Conservation (phyloP, 2,888 invertebrate genomes). For the Meiosimyza decipiens region DNA sequence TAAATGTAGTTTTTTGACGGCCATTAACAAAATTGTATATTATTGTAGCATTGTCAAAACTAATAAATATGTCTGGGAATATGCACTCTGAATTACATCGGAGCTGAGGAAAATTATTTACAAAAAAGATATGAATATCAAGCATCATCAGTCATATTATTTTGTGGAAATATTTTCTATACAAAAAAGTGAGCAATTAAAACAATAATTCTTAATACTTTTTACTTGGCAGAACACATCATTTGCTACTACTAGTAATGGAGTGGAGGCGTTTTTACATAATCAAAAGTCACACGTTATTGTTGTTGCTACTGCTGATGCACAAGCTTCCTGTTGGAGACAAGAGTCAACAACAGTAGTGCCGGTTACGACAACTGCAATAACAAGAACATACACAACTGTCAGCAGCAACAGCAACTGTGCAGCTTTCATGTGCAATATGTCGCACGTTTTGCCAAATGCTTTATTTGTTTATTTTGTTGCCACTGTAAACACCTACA, state of each 20-base stretch:
- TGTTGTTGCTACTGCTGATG: background rate
- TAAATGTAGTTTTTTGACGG: too few relatives aligned
- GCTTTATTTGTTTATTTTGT: constrained; percentile 17
- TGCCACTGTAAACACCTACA: constrained; percentile 26
- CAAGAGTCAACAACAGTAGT: background rate
- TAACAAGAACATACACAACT: constrained; percentile 21
- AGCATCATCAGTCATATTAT: too few relatives aligned
- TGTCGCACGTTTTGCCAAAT: constrained; percentile 26
- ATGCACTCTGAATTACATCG: too few relatives aligned
- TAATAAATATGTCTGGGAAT: too few relatives aligned
- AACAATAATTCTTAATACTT: too few relatives aligned
- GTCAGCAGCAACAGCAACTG: constrained; percentile 11
- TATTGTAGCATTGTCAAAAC: too few relatives aligned
- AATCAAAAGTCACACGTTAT: constrained; percentile 13
- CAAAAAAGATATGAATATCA: too few relatives aligned
- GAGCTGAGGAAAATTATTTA: too few relatives aligned
- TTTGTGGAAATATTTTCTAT: too few relatives aligned
- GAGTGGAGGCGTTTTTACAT: constrained; percentile 9
- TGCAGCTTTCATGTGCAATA: constrained; percentile 24
- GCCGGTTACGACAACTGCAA: constrained; percentile 16
- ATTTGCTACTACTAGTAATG: background rate
- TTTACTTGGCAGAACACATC: too few relatives aligned
- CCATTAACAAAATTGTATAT: too few relatives aligned
- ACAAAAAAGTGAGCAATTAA: too few relatives aligned
- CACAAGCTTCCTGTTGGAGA: constrained; percentile 26